These are phyloP conservation scores for Vesta saturnalis DNA, from an alignment of 2,888 invertebrate genomes.

Conservation along the genomic window DNA sequence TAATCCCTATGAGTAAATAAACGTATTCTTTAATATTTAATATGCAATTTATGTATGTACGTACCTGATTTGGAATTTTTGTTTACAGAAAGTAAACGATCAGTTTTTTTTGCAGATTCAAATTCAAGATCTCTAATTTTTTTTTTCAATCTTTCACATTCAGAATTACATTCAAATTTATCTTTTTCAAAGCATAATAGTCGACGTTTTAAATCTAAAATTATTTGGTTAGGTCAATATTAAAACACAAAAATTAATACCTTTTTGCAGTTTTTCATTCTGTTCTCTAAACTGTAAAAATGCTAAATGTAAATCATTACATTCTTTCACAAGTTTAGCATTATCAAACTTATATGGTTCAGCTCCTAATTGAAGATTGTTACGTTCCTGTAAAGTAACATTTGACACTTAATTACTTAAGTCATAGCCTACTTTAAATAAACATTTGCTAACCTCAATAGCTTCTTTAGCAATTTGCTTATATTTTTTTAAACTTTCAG, in stretches of 20 bases:
- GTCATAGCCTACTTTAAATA: not conserved
- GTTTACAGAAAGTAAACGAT: constrained; percentile 19
- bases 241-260: constrained; percentile 55
- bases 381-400: constrained; percentile 67
- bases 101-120: constrained; percentile 47
- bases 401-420: constrained; percentile 3
- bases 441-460: constrained; percentile 66
- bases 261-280: constrained; percentile 67
- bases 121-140: constrained; percentile 69
- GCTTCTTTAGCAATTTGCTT: constrained; percentile 79
- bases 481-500: constrained; percentile 85
- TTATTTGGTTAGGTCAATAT: constrained; percentile 42
- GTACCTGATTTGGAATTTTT: constrained; percentile 26
- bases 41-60: not conserved
- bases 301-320: constrained; percentile 76
- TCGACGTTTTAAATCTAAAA: constrained; percentile 47
- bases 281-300: constrained; percentile 73
- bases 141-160: constrained; percentile 65
- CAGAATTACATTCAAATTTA: constrained; percentile 68
- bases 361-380: constrained; percentile 73
- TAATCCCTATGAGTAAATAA: not conserved
- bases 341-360: constrained; percentile 87
- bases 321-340: constrained; percentile 77
- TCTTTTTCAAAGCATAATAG: constrained; percentile 66
- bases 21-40: not conserved